Evolutionary conservation across 2,113 vertebrate genomes (phyloP).

Genomic region (Chaetodon trifascialis): DNA sequence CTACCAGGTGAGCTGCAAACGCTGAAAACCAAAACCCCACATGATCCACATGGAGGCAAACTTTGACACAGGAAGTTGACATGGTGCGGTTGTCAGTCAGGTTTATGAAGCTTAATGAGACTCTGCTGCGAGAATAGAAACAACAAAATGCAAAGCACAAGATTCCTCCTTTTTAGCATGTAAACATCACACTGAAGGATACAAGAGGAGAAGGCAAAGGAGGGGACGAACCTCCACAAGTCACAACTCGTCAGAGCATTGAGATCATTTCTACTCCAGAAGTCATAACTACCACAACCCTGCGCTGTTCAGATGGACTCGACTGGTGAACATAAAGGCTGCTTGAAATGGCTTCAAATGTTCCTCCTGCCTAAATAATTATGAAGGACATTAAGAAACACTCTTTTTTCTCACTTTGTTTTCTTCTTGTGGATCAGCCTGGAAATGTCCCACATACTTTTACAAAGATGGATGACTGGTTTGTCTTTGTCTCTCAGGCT

Average conservation of each 20-base stretch:
- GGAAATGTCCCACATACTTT: slow-evolving; percentile 9
- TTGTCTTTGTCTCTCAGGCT: not conserved
- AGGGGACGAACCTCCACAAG: not conserved
- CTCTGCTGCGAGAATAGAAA: not conserved
- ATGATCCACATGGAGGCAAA: not conserved
- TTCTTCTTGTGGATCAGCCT: not conserved
- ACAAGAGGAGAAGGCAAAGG: not conserved
- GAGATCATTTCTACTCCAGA: not conserved
- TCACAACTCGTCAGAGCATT: not conserved
- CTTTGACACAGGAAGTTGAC: not conserved
- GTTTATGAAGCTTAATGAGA: not conserved
- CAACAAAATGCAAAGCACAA: no score
- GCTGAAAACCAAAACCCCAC: not conserved
- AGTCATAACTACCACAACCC: not conserved
- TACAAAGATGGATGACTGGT: slow-evolving; percentile 16
- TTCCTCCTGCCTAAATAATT: not conserved
- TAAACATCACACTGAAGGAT: not conserved
- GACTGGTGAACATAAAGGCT: not conserved
- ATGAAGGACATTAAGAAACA: no score
- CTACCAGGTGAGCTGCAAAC: not conserved
- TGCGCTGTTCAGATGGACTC: not conserved
- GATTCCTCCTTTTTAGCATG: not conserved
- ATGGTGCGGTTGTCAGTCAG: not conserved
- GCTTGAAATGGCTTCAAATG: not conserved
- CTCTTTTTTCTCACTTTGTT: not conserved